Evolutionary conservation across 2,888 invertebrate species (phyloP), one percentile per base, ranked within the genome.

Genomic region (Prosopocoilus inquinatus): DNA sequence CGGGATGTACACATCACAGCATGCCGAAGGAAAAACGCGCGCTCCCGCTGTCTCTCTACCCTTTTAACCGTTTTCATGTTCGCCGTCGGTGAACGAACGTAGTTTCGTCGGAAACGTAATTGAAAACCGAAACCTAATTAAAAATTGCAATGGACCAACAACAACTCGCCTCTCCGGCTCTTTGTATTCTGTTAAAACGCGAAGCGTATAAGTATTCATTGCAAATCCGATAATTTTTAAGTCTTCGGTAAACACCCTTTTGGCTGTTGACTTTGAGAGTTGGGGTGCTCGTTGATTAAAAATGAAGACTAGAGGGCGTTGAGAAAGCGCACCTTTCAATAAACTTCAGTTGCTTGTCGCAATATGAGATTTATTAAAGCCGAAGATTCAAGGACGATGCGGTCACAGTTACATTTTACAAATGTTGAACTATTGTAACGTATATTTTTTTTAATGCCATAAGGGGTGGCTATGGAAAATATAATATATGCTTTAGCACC

Each of bases 181-280:
- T 28, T 28, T 28, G 20, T 5, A 1, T 9, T 41, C 5, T 41
- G 15, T 15, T 16, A 16, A 41, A 41, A 38, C 13, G 16, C 12
- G 16, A 41, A 41, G 16, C 15, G 15, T 15, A 5, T n/a, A 34
- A 47, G 15, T 11, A 16, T 41, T 49, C 47, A 62, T 61, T 63
- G 60, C 63, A 12, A 39, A 50, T 38, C 12, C 50, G 65, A 64
- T 65, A 63, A 64, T 68, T 68, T 70, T 69, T 69, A 69, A 69
- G 68, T 69, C 68, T 67, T 68, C 59, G 64, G 59, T 68, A 71
- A 71, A 71, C 71, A 72, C 50, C 57, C 52, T 56, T 28, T 28
- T 58, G 48, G 46, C 53, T 69, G 64, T 68, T 68, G 67, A 68
- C 68, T 67, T 64, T 64, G 56, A 59, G 57, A 57, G 64, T 60